A percentile compares a stretch with the other conserved stretches of the same genome.
Conservation (phyloP, 1,140 invertebrate species). For the Venturia canescens region DNA sequence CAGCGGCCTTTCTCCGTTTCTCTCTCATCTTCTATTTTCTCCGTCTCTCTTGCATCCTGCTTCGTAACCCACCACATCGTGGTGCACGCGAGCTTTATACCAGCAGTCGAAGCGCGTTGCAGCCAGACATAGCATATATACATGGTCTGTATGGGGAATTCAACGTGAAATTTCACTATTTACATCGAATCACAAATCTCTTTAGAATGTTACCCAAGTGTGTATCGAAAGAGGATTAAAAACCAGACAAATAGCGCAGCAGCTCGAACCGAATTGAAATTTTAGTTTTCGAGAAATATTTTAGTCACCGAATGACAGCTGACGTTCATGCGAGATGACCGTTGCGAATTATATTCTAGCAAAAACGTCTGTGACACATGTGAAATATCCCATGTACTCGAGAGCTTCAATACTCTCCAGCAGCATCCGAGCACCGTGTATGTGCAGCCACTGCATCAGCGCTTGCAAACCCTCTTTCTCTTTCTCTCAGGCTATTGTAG, state of each 20-base stretch:
- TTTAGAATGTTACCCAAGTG: background rate
- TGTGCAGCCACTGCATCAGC: constrained; percentile 40
- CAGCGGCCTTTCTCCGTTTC: background rate
- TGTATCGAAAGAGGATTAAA: too few species aligned
- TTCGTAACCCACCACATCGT: constrained; percentile 11
- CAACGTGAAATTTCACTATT: background rate
- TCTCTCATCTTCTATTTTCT: constrained; percentile 2
- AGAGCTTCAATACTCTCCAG: background rate
- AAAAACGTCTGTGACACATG: background rate
- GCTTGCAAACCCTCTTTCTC: constrained; percentile 30
- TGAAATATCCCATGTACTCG: background rate
- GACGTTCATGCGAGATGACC: background rate
- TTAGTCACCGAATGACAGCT: background rate
- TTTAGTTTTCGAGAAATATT: too few species aligned
- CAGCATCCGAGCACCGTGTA: constrained; percentile 18
- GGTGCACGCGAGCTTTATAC: constrained; percentile 33
- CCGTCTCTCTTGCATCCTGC: constrained; percentile 11
- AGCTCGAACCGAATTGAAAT: too few species aligned
- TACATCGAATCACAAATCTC: background rate
- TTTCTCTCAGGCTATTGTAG: constrained; percentile 8
- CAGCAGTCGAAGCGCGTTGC: constrained; percentile 16
- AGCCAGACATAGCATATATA: constrained; percentile 25
- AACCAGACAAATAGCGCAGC: too few species aligned
- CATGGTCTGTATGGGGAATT: background rate
- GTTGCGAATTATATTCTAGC: background rate